Evolutionary conservation across 92 coral and sea anemone genomes (phyloP).

Genomic region (Virgularia gustaviana): DNA sequence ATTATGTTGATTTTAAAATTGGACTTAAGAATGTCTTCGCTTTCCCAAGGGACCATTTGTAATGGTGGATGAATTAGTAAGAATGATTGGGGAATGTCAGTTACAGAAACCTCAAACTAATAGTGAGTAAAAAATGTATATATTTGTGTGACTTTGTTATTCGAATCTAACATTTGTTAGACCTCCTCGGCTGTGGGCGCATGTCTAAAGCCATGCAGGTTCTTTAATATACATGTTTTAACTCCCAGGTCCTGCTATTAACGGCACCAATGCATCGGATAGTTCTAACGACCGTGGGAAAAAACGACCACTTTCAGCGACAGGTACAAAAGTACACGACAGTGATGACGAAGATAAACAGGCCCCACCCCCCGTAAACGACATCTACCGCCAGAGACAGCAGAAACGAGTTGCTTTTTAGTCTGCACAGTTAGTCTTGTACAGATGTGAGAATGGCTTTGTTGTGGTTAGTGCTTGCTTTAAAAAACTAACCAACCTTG

Average conservation of each 20-base stretch:
- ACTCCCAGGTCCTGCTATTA: too few relatives aligned
- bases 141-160: not conserved
- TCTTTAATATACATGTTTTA: not conserved
- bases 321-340: conserved; percentile 63
- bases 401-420: conserved; percentile 73
- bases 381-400: conserved; percentile 90
- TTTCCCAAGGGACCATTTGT: conserved; percentile 88
- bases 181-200: too few relatives aligned
- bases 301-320: conserved; percentile 58
- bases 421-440: too few relatives aligned
- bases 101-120: conserved; percentile 46
- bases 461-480: too few relatives aligned
- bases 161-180: too few relatives aligned
- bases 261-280: too few relatives aligned
- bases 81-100: conserved; percentile 62
- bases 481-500: too few relatives aligned
- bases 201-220: conserved; percentile 43
- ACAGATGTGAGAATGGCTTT: too few relatives aligned
- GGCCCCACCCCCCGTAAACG: conserved; percentile 82
- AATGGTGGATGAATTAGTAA: conserved; percentile 79
- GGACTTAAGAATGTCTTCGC: too few relatives aligned
- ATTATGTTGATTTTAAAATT: too few relatives aligned
- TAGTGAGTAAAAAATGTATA: not conserved
- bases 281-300: conserved; percentile 89
- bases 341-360: conserved; percentile 86